These are phyloP conservation scores for Papilio helenus DNA, from an alignment of 1,140 invertebrate species.

Conservation along the genomic window DNA sequence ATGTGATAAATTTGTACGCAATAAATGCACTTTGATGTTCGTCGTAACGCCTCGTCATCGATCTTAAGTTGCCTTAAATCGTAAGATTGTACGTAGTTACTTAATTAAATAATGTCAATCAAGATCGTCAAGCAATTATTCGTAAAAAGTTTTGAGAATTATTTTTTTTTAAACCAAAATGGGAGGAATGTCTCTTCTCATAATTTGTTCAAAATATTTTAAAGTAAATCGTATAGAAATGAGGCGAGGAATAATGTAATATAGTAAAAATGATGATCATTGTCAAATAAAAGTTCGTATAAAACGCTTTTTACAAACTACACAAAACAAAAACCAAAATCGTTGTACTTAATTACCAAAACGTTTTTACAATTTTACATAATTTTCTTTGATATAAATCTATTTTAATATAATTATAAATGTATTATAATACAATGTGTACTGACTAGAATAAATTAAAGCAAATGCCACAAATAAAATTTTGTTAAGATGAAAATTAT, in stretches of 20 bases:
- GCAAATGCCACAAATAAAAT: constrained; percentile 14
- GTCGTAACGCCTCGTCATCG: constrained; percentile 38
- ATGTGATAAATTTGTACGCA: not conserved
- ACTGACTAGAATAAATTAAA: constrained; percentile 46
- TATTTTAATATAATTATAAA: constrained; percentile 32
- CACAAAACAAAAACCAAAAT: constrained; percentile 51
- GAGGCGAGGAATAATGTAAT: not conserved
- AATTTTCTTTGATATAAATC: constrained; percentile 38
- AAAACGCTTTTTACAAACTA: constrained; percentile 61
- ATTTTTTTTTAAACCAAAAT: too few relatives aligned
- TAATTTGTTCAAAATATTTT: not conserved
- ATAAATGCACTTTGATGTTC: constrained; percentile 47
- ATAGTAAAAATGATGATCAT: constrained; percentile 24
- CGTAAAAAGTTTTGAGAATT: too few relatives aligned
- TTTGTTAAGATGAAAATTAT: constrained; percentile 35
- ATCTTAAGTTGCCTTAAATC: not conserved
- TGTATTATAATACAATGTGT: constrained; percentile 33
- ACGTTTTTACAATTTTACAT: constrained; percentile 61
- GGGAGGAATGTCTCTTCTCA: too few relatives aligned
- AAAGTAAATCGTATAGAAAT: not conserved
- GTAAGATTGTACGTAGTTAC: too few relatives aligned
- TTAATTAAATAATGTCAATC: too few relatives aligned
- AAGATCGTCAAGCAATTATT: too few relatives aligned
- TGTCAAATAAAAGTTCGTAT: constrained; percentile 53
- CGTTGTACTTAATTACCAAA: constrained; percentile 59